phyloP scores from a whole-genome alignment of 1,140 invertebrate genomes.

The Microplitis mediator region DNA sequence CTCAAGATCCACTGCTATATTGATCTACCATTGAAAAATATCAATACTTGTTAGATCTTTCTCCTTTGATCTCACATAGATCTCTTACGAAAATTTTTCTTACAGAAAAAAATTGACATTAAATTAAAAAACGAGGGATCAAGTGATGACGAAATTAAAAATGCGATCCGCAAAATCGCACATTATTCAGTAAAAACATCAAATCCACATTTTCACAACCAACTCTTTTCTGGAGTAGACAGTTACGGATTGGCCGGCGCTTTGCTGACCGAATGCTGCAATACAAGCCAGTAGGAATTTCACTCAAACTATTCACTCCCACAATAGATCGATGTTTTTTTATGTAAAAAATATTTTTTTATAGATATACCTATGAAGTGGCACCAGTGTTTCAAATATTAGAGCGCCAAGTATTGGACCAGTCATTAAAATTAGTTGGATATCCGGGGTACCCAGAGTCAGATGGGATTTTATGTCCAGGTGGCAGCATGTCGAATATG shows the following conservation, averaged over 20 bases:
- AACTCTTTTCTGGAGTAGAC: constrained; percentile 77
- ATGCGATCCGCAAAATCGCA: constrained; percentile 66
- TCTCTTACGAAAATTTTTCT: background rate
- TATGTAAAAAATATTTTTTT: constrained; percentile 8
- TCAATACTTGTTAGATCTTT: too few relatives aligned
- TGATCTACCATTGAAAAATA: too few relatives aligned
- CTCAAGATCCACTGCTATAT: too few relatives aligned
- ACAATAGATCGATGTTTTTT: constrained; percentile 20
- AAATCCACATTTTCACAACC: constrained; percentile 76
- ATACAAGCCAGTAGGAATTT: constrained; percentile 74
- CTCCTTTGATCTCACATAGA: too few relatives aligned
- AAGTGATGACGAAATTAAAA: constrained; percentile 62
- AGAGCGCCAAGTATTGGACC: constrained; percentile 69
- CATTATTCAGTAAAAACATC: constrained; percentile 76
- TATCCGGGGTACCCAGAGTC: constrained; percentile 64
- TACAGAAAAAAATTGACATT: constrained; percentile 60
- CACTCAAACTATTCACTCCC: constrained; percentile 14
- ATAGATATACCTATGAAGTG: constrained; percentile 79
- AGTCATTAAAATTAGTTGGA: constrained; percentile 71
- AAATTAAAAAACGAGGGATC: constrained; percentile 58
- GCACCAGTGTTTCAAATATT: constrained; percentile 77
- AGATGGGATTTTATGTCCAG: constrained; percentile 79
- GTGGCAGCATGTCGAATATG: constrained; percentile 88
- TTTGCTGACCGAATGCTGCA: constrained; percentile 77
- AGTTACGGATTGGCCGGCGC: constrained; percentile 75